These are phyloP conservation scores for Liolophura sinensis DNA, from an alignment of 1,140 invertebrate species.

Conservation along the genomic window DNA sequence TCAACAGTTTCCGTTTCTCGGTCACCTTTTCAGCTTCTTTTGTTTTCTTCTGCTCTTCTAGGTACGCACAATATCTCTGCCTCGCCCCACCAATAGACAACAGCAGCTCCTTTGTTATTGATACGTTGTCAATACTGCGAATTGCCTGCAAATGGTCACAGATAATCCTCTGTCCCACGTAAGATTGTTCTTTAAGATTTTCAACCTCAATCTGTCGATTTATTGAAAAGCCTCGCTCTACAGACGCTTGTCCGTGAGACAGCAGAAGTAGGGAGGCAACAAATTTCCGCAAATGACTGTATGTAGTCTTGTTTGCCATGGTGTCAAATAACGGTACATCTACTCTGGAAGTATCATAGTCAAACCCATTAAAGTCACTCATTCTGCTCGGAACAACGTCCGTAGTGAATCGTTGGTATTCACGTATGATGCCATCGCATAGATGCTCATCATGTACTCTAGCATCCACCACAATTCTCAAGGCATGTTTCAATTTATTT, in stretches of 20 bases:
- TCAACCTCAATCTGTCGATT: constrained; percentile 15
- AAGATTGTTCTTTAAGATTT: not conserved
- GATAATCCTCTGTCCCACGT: constrained; percentile 6
- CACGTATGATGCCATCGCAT: not conserved
- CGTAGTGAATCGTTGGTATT: not conserved
- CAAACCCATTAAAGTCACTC: no score
- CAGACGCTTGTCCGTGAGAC: constrained; percentile 33
- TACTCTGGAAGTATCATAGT: constrained; percentile 7
- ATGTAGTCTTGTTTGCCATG: constrained; percentile 5
- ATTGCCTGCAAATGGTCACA: not conserved
- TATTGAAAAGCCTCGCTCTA: constrained; percentile 34
- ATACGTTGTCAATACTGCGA: constrained; percentile 5
- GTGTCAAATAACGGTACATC: constrained; percentile 16
- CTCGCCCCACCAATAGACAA: not conserved
- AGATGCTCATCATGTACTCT: constrained; percentile 12
- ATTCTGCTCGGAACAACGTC: not conserved
- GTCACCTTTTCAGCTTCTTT: no score
- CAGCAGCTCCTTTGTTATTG: constrained; percentile 9
- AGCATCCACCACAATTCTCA: constrained; percentile 1
- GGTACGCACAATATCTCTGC: not conserved
- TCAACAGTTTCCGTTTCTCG: no score
- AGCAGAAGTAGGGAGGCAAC: constrained; percentile 21
- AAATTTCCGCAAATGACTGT: constrained; percentile 15
- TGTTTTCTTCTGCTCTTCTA: not conserved
- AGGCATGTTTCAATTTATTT: not conserved